Base-by-base conservation (phyloP, 2,797 vertebrate species). In the Gymnothorax javanicus region DNA sequence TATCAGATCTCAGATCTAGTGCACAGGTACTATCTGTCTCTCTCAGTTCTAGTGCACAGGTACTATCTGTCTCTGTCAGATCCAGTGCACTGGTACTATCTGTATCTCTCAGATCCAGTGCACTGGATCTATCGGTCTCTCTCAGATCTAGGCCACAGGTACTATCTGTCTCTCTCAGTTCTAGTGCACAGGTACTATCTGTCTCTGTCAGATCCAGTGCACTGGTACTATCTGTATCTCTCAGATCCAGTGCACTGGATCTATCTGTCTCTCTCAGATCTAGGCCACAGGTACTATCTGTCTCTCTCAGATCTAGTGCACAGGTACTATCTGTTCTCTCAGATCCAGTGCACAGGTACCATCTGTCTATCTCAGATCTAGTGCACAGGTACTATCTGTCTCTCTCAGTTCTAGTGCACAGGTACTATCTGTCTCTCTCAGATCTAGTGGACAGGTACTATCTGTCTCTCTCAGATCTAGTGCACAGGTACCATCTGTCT, bases 401-500 rank as follows among this genome's bases (percentile, higher is more conserved):
- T 59, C n/a, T 64, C 50, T 27, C 43, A 25, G 56, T 7, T 1
- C 54, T 0, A 82, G 23, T 13, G 17, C 54, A 60, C 12, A 83
- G 59, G 59, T 60, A 54, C 52, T 20, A 23, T 52, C 23, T 25
- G 43, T 86, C 64, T 75, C 25, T 84, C 54, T 98, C 91, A 99
- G 98, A 0, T 98, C 98, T 23, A 99, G 98, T 95, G 99, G 98
- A 85, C 99, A 99, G 98, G 98, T 99, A 91, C 91, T 15, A 23
- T 60, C 97, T 0, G 96, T 99, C 59, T 96, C 98, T 84, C 98
- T 98, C 91, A 99, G 98, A 0, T 98, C 98, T 23, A 99, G 98
- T 95, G 2, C 43, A 12, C 6, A 56, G 4, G 7, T 27, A n/a
- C 33, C 4, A 54, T 75, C 20, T n/a, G 25, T 23, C 56, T 59